Evolutionary conservation across 2,888 invertebrate genomes (phyloP), one percentile per base, ranked within the genome.

Genomic region (Tetropium fuscum): DNA sequence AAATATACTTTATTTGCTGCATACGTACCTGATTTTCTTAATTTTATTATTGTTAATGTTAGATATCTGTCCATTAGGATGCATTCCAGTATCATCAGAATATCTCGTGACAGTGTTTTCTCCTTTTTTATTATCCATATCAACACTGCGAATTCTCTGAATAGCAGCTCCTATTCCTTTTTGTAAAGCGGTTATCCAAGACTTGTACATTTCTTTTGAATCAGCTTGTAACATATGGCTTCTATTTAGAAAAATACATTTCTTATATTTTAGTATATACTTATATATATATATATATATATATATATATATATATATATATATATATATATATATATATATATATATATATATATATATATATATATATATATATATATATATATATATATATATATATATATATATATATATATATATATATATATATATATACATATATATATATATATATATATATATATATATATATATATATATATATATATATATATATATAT

Each of bases 191-290:
- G 88, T 84, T 48, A 97, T 91, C 98, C 98, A 98, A 10, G 88
- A 86, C 68, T 88, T 88, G 66, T 94, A 90, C 87, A 95, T 92
- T 75, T 94, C 93, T 70, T 96, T 95, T 0, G 95, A 94, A 79
- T 98, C 98, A 0, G 98, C 97, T 87, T 98, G 98, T n/a, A 98
- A 86, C 84, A 97, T 92, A 83, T 98, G 98, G 75, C 92, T 95
- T 82, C 96, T 96, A 78, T 41, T 60, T 66, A 44, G 56, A 53
- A n/a, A n/a, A n/a, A n/a, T n/a, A n/a, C n/a, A n/a, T n/a, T n/a
- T n/a, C n/a, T n/a, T n/a, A n/a, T n/a, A n/a, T n/a, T n/a, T n/a
- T n/a, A n/a, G n/a, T n/a, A n/a, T n/a, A n/a, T n/a, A n/a, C n/a
- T n/a, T n/a, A n/a, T n/a, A n/a, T n/a, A n/a, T n/a, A n/a, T n/a